These are phyloP conservation scores for Aegithalos caudatus DNA, from an alignment of 2,113 vertebrate species.

Conservation along the genomic window DNA sequence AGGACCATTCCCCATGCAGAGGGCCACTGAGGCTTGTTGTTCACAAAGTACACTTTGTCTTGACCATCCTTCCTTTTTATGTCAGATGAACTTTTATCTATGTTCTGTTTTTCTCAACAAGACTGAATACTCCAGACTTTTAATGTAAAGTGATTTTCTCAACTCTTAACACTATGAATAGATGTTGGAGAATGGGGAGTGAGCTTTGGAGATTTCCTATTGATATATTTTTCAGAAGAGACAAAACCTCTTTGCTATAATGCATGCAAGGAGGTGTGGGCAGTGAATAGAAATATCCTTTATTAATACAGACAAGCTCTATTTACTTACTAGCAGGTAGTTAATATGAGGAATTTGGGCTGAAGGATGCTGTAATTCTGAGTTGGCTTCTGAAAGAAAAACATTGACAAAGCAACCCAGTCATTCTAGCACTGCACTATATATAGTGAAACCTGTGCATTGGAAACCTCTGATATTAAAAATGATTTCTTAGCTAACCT, in stretches of 20 bases:
- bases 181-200: background rate
- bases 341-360: background rate
- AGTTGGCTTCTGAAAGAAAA: slow-evolving; percentile 8
- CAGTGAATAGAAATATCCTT: background rate
- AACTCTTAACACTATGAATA: background rate
- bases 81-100: slow-evolving; percentile 27
- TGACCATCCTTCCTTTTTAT: slow-evolving; percentile 32
- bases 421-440: background rate
- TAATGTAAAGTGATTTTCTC: slow-evolving; percentile 7
- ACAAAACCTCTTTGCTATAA: background rate
- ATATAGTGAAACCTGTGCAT: background rate
- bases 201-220: slow-evolving; percentile 1
- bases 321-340: background rate
- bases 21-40: slow-evolving; percentile 12
- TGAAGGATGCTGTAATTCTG: background rate
- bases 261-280: background rate
- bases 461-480: background rate
- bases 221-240: background rate
- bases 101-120: slow-evolving; percentile 29
- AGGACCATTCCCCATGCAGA: slow-evolving; percentile 29
- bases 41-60: slow-evolving; percentile 31
- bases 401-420: background rate
- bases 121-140: background rate
- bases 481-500: background rate
- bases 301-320: background rate